Base-by-base conservation (phyloP, 2,113 vertebrate genomes). In the Benitochromis conjunctus region DNA sequence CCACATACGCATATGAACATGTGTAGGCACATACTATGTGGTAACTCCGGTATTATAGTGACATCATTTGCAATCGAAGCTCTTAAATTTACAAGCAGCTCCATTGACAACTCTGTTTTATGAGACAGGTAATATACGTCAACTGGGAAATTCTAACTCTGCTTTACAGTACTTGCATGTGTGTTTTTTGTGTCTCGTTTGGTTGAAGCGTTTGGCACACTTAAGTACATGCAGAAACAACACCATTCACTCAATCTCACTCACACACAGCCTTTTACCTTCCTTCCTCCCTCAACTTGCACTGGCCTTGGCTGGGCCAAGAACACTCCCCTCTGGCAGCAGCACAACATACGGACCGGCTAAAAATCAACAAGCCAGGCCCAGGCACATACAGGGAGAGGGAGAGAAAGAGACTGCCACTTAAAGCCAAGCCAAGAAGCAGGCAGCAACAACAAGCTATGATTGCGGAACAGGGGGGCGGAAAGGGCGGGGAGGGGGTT, bases 341-440 rank as follows among this genome's bases (percentile, higher is more conserved):
- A 21, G 83, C 74, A 85, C 83, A 90, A 88, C 89, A 85, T 84
- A 91, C 81, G 58, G 89, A 80, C 82, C 80, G 41, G 76, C 82
- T 94, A 80, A 90, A 93, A 94, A 92, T 94, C 88, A 94, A 93
- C 92, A 94, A 90, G 89, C 91, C 89, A 88, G 71, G 90, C 90
- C 69, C 79, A 66, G 85, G 88, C 91, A 83, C 85, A 92, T 83
- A 89, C 79, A 81, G 11, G 62, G 55, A 76, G 51, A 79, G 53
- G 46, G 53, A 77, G 83, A 46, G 74, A 64, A 19, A 69, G 38
- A 85, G 84, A 56, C 71, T 74, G 36, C 38, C 5, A 54, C 82
- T 87, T 26, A 80, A 41, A 91, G 89, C 78, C 84, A 82, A 90
- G 88, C 82, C 81, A 85, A 88, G 66, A 60, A 71, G 79, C 80